These are phyloP conservation scores for Bugulina stolonifera DNA, from an alignment of 2,888 invertebrate genomes.

Conservation along the genomic window DNA sequence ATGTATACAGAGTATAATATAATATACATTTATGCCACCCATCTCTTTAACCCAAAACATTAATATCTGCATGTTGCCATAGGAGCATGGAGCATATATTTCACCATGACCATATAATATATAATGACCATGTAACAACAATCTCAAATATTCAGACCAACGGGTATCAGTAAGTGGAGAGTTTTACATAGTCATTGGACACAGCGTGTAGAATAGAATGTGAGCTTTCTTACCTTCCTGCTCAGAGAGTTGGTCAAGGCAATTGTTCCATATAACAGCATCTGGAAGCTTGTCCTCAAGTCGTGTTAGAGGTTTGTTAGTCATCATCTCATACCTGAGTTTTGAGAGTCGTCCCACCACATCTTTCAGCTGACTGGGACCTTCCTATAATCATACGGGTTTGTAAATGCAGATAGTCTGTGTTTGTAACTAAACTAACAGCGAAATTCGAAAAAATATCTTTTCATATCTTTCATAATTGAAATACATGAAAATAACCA, in stretches of 20 bases:
- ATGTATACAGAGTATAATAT: background rate
- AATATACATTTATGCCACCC: no score
- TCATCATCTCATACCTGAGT: conserved; percentile 81
- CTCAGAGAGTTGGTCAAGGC: conserved; percentile 51
- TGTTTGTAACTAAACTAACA: background rate
- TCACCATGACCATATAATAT: background rate
- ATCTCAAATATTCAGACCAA: no score
- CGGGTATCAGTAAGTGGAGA: no score
- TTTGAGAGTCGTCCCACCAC: conserved; percentile 72
- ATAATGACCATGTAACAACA: no score
- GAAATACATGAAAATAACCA: background rate
- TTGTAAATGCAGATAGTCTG: background rate
- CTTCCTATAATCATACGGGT: conserved; percentile 55
- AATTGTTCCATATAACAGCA: conserved; percentile 66
- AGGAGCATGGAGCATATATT: background rate
- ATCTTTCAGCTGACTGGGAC: conserved; percentile 65
- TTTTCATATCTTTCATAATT: no score
- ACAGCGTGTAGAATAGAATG: no score
- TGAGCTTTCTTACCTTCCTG: background rate
- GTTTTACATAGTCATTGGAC: no score
- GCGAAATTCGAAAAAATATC: background rate
- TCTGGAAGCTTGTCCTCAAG: conserved; percentile 59
- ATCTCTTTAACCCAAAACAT: background rate
- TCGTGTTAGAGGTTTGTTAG: conserved; percentile 71
- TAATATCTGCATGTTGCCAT: background rate